Evolutionary conservation across 2,888 invertebrate genomes (phyloP), one percentile per base, ranked within the genome.

Genomic region (Tetropium fuscum): DNA sequence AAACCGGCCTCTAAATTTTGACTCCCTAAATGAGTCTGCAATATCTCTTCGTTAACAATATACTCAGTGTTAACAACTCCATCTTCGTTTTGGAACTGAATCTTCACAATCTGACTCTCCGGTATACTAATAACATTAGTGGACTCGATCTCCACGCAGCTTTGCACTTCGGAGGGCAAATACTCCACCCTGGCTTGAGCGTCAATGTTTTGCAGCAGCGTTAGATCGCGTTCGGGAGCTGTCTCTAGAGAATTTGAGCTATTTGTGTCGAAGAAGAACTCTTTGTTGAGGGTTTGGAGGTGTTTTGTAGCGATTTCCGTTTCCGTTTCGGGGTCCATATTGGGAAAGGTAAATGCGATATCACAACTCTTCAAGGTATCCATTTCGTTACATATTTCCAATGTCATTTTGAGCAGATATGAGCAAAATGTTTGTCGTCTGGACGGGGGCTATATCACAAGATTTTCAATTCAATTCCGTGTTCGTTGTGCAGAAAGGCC

Each of bases 1-100:
- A 71, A 74, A 27, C 65, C 67, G n/a, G 69, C 58, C 8, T 71
- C 66, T 8, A 73, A 62, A 32, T 65, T 41, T 40, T 64, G 63
- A 22, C 59, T 56, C 15, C 48, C 61, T 30, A 63, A 32, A 43
- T 64, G 55, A 20, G 40, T 43, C 13, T 58, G 55, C 20, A 58
- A 44, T 15, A 56, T 40, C 54, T 68, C 70, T 56, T 79, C 74
- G 54, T 80, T 76, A 2, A 80, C 78, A 19, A 80, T 74, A 58
- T 80, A 80, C 63, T 79, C 78, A 2, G 79, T 78, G 54, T 77
- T 79, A 3, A 81, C 73, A 5, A 75, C 58, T 2, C 79, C 80
- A 45, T 76, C 72, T 3, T 76, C 76, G 44, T 75, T 78, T 61
- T 76, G 73, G 45, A 78, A 81, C 43, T 80, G 75, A 7, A 81